Evolutionary conservation across 2,797 vertebrate species (phyloP), one percentile per base, ranked within the genome.

Genomic region (Atherinosoma microstoma): DNA sequence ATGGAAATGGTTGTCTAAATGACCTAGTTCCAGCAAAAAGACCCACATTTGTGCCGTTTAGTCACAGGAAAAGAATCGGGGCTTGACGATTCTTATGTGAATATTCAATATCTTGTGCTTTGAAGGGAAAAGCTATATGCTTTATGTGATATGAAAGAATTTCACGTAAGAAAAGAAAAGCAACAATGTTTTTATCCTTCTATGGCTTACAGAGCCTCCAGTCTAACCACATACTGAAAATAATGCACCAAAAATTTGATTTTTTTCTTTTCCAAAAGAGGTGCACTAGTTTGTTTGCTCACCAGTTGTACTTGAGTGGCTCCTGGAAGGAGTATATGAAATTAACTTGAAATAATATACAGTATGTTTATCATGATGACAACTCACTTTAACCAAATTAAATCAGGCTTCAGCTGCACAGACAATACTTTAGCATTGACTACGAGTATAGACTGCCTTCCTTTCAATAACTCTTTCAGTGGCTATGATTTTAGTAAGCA

Each of bases 401-500:
- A 47, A 45, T 58, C 16, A 47, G 54, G 3, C 4, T 63, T 56
- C 61, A 59, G 24, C 16, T 42, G 10, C 20, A 58, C 29, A 32
- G 24, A 1, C 15, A 38, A 38, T 32, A 40, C 36, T 63, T 27
- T 49, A 11, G 22, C 24, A 40, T 4, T 40, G 13, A 40, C 38
- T 40, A 1, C 3, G 22, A 53, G 22, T 0, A 15, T 15, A 54
- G 24, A 27, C n/a, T 54, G 1, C 12, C 3, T 27, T 54, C 27
- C 4, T 29, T 27, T 11, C 13, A 57, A 13, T 6, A 57, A 30
- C 24, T 45, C n/a, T 49, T 67, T 70, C 10, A 2, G 30, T 66
- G 53, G 38, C 38, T 47, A 16, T 56, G 6, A 63, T 78, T 80
- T 60, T 64, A 45, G 64, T 67, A 29, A 51, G 32, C 57, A 60